Evolutionary conservation across 2,797 vertebrate species (phyloP).

Genomic region (Moxostoma hubbsi): DNA sequence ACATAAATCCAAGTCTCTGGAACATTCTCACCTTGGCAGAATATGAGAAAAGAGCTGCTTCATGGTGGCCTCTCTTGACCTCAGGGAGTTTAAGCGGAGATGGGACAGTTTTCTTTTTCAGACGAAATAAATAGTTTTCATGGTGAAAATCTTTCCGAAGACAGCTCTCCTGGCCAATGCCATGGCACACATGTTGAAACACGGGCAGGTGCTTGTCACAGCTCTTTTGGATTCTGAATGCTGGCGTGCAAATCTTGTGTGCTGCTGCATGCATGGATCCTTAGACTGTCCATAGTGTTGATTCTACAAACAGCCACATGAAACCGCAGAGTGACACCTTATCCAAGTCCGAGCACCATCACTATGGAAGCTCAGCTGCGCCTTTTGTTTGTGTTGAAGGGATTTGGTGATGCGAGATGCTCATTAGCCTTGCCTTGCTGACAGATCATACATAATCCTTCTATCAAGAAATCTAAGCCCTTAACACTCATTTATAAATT

Average conservation of each 20-base stretch:
- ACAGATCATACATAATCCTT: slow-evolving; percentile 32
- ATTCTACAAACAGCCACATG: slow-evolving; percentile 64
- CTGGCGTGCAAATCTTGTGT: slow-evolving; percentile 23
- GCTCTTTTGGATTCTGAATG: slow-evolving; percentile 24
- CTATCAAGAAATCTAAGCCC: slow-evolving; percentile 2
- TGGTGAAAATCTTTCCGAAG: background rate
- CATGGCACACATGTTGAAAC: slow-evolving; percentile 11
- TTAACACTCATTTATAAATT: slow-evolving; percentile 27
- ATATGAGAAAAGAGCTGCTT: slow-evolving; percentile 18
- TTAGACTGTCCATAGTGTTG: slow-evolving; percentile 34
- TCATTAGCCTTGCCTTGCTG: slow-evolving; percentile 33
- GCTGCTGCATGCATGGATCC: slow-evolving; percentile 28
- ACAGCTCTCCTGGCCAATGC: background rate
- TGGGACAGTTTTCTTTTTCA: slow-evolving; percentile 37
- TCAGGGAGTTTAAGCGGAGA: slow-evolving; percentile 9
- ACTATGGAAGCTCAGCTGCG: slow-evolving; percentile 47
- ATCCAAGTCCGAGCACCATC: slow-evolving; percentile 57
- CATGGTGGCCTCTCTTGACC: background rate
- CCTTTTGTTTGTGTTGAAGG: slow-evolving; percentile 47
- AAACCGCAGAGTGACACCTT: slow-evolving; percentile 64
- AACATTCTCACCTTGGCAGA: slow-evolving; percentile 59
- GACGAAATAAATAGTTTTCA: slow-evolving; percentile 2
- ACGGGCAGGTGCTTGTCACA: background rate
- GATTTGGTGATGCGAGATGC: slow-evolving; percentile 39
- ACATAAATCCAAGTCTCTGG: background rate